Evolutionary conservation across 1,140 invertebrate genomes (phyloP).

Genomic region (Globodera rostochiensis): DNA sequence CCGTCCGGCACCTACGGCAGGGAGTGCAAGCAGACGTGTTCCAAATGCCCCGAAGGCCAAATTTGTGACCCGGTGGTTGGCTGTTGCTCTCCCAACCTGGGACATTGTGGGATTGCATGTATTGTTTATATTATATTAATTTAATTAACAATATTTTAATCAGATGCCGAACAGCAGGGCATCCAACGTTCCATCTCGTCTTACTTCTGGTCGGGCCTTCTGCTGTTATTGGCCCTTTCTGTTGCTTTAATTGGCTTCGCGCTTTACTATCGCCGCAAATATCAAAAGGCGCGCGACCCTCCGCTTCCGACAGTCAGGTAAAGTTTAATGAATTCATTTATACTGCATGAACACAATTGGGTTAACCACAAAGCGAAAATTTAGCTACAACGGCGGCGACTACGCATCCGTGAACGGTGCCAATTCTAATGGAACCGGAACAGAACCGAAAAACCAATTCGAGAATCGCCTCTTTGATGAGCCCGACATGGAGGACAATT

Average conservation of each 20-base stretch:
- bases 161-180: constrained; percentile 51
- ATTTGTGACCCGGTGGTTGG: constrained; percentile 80
- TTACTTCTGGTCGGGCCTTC: constrained; percentile 23
- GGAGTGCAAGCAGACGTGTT: constrained; percentile 63
- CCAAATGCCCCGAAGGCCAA: constrained; percentile 52
- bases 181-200: background rate
- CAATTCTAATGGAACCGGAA: background rate
- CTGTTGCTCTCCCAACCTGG: constrained; percentile 71
- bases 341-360: background rate
- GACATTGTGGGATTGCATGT: constrained; percentile 55
- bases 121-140: background rate
- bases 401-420: constrained; percentile 19
- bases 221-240: constrained; percentile 32
- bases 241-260: constrained; percentile 42
- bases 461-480: constrained; percentile 22
- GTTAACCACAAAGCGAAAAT: background rate
- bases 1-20: constrained; percentile 71
- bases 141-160: background rate
- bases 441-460: constrained; percentile 5
- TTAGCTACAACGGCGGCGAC: constrained; percentile 4
- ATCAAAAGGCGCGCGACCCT: constrained; percentile 57
- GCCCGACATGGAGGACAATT: constrained; percentile 25
- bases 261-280: constrained; percentile 59
- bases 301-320: constrained; percentile 52
- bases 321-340: constrained; percentile 6